Conservation (phyloP, 2,888 invertebrate species). For the Sinodicranocentrus sp. region DNA sequence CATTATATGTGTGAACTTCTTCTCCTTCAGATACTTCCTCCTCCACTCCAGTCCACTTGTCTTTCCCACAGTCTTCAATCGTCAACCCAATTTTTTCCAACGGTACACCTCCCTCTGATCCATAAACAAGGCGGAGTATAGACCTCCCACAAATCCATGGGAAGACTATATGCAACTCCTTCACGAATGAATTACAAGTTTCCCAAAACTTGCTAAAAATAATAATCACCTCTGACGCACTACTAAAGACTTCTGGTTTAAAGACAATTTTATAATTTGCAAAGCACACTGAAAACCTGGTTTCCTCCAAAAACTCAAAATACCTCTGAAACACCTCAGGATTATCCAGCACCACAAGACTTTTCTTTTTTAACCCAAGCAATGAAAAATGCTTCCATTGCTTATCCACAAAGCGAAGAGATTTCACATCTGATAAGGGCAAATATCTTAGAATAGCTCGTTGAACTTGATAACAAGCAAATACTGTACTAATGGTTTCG, state of each 20-base stretch:
- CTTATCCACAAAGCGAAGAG: constrained; percentile 31
- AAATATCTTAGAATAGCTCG: constrained; percentile 27
- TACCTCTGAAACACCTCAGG: neutral
- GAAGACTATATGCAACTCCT: constrained; percentile 4
- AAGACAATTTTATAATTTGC: constrained; percentile 32
- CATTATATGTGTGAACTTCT: neutral
- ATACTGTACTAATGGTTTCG: neutral
- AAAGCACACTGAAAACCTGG: neutral
- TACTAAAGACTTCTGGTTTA: constrained; percentile 22
- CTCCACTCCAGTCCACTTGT: constrained; percentile 12
- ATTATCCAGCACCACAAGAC: neutral
- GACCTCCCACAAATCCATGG: constrained; percentile 38
- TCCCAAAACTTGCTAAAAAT: constrained; percentile 31
- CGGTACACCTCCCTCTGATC: neutral
- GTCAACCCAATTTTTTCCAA: constrained; percentile 6
- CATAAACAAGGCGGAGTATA: constrained; percentile 6
- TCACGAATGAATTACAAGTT: constrained; percentile 8
- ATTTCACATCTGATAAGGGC: constrained; percentile 30
- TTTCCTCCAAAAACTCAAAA: constrained; percentile 2
- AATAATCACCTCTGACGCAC: neutral
- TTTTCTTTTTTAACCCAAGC: constrained; percentile 19
- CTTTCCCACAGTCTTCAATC: constrained; percentile 5
- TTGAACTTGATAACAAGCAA: constrained; percentile 35
- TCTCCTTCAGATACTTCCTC: neutral
- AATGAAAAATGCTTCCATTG: constrained; percentile 20